These are phyloP conservation scores for Heliothis peltigera DNA, from an alignment of 2,888 invertebrate genomes.

Conservation along the genomic window DNA sequence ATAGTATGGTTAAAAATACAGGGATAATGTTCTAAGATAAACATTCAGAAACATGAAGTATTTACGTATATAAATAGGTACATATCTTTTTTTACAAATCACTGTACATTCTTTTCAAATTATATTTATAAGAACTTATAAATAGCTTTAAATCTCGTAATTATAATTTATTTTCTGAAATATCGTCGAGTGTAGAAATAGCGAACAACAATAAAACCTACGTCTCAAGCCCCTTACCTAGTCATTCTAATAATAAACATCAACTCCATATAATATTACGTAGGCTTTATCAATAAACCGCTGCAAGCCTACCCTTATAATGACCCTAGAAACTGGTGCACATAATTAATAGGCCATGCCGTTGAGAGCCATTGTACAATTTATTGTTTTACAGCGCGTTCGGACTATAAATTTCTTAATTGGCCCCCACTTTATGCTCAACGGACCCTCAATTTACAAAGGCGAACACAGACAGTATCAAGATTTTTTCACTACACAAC, in stretches of 20 bases:
- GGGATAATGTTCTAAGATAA: too few relatives aligned
- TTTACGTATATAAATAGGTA: too few relatives aligned
- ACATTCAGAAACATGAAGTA: too few relatives aligned
- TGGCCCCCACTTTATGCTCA: slow-evolving; percentile 85
- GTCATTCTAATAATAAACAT: slow-evolving; percentile 41
- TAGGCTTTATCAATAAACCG: slow-evolving; percentile 59
- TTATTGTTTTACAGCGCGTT: slow-evolving; percentile 88
- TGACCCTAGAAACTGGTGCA: slow-evolving; percentile 74
- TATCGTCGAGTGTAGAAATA: background rate
- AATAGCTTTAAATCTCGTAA: too few relatives aligned
- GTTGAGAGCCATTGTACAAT: slow-evolving; percentile 84
- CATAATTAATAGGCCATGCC: slow-evolving; percentile 84
- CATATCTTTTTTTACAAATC: too few relatives aligned
- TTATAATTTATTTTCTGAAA: slow-evolving; percentile 4
- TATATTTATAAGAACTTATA: too few relatives aligned
- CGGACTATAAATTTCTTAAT: slow-evolving; percentile 87
- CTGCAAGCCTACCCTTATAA: slow-evolving; percentile 60
- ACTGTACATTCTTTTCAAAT: too few relatives aligned
- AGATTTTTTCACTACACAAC: slow-evolving; percentile 69
- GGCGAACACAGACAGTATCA: slow-evolving; percentile 81
- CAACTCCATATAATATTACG: slow-evolving; percentile 26
- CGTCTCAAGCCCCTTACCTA: slow-evolving; percentile 2
- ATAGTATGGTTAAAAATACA: too few relatives aligned
- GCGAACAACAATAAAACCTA: slow-evolving; percentile 12
- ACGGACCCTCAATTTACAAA: slow-evolving; percentile 86